Base-by-base conservation (phyloP, 2,888 invertebrate genomes). In the Hirtodrosophila histrioides region DNA sequence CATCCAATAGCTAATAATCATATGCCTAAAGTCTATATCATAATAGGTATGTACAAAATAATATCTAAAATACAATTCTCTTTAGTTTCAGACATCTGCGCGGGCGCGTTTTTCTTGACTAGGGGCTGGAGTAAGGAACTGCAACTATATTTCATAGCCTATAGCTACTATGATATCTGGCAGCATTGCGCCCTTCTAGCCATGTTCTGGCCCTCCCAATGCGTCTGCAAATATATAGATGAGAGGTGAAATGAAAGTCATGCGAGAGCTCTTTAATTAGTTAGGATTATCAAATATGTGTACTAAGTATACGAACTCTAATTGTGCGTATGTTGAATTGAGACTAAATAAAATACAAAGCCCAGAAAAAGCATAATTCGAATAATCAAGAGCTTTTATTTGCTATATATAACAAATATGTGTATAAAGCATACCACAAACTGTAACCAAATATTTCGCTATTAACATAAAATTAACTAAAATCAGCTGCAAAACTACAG, bases 151-250 rank as follows among this genome's bases (percentile, higher is more conserved):
- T 69, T 70, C 57, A 65, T 65, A 69, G 74, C 55, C 56, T 71
- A 70, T 43, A 48, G 58, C 44, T 83, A 89, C 89, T 88, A 88
- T 72, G 88, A 89, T 81, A 89, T 76, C 69, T 81, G 79, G 69
- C 88, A 88, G 85, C 88, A 88, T 83, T 88, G 89, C 56, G 89
- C 89, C 79, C 69, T 88, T 75, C 89, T 83, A 74, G 88, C 63
- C 75, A 80, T 69, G 70, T 57, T 71, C 61, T 78, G 86, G 60
- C 78, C 65, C 74, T 82, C 87, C 85, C 79, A 86, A 85, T 76
- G 75, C 67, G 83, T 86, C 88, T 88, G 88, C 67, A 88, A 88
- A 83, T 88, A 88, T 69, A 88, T 78, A 88, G 78, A 85, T 78
- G 87, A 82, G 43, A 87, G 64, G 68, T 71, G 69, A 44, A 31